Conservation (phyloP, 2,888 invertebrate genomes). For the Nomada lathburiana region DNA sequence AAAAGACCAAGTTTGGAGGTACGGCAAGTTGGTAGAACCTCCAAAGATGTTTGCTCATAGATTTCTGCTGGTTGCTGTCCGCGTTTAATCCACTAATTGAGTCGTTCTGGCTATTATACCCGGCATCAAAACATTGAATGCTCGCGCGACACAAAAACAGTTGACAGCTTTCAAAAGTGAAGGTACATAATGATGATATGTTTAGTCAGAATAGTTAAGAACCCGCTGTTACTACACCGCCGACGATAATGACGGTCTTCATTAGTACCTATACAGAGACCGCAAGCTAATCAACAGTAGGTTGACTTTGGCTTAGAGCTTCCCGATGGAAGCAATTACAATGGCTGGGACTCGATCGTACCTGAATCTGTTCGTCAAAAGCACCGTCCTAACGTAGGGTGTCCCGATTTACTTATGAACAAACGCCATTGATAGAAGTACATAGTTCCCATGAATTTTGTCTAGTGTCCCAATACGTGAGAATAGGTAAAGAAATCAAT, state of each 20-base stretch:
- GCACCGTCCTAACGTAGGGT: neutral
- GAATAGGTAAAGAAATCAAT: no score
- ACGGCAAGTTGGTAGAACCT: neutral
- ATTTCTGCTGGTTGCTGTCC: neutral
- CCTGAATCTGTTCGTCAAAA: neutral
- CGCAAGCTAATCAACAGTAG: conserved; percentile 42
- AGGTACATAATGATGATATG: conserved; percentile 30
- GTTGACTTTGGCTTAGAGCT: conserved; percentile 44
- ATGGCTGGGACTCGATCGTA: conserved; percentile 1
- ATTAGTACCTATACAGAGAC: conserved; percentile 49
- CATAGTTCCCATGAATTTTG: neutral
- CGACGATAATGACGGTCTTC: conserved; percentile 55
- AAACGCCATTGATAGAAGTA: neutral
- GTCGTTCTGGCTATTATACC: conserved; percentile 1
- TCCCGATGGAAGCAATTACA: conserved; percentile 32
- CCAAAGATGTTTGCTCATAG: no score
- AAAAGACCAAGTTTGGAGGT: no score
- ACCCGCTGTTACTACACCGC: conserved; percentile 47
- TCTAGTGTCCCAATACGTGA: neutral
- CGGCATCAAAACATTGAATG: conserved; percentile 9
- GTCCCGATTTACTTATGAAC: conserved; percentile 5
- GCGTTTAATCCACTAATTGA: conserved; percentile 6
- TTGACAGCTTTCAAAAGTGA: conserved; percentile 10
- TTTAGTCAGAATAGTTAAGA: conserved; percentile 44
- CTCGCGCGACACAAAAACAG: conserved; percentile 26